Evolutionary conservation across 2,113 vertebrate genomes (phyloP), one percentile per base, ranked within the genome.

Genomic region (Garra rufa): DNA sequence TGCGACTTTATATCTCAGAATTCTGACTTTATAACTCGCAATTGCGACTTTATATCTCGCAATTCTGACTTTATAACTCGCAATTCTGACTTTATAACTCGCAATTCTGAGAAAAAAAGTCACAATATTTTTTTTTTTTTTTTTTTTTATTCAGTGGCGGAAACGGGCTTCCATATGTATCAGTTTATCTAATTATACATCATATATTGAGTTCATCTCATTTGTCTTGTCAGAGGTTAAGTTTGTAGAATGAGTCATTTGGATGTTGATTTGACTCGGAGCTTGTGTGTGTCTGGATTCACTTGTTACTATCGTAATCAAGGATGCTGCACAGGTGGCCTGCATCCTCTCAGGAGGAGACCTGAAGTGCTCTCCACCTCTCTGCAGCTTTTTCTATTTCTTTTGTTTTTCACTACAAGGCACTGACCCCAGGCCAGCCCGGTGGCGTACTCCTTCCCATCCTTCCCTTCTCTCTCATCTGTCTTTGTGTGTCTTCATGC

Each of bases 401-500:
- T 59, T 30, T 76, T 76, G 44, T 50, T 84, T 19, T 76, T 46
- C 21, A 19, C 8, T 77, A n/a, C 77, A 48, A 19, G 41, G 24
- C 59, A 67, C 43, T 80, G 77, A 80, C 77, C 77, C 59, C 77
- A 34, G 57, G 59, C 77, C 77, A 34, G 43, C 77, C 77, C 81
- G 2, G 67, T 57, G 24, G 77, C 6, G 6, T 46, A 7, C 41
- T 21, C 28, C 26, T n/a, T 46, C 8, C 57, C 57, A 63, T 80
- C 41, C 28, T 26, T 67, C 28, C 52, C 67, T 26, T 50, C 38
- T 55, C 41, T 73, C 21, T 67, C 26, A 48, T 50, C 77, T 48
- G 30, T 24, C 26, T 57, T 24, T 7, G 24, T 74, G 14, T 70
- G 3, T 79, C 28, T 52, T 2, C 6, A 3, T 61, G 30, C 41